Evolutionary conservation across 2,888 invertebrate species (phyloP).

Genomic region (Prosapia bicincta): DNA sequence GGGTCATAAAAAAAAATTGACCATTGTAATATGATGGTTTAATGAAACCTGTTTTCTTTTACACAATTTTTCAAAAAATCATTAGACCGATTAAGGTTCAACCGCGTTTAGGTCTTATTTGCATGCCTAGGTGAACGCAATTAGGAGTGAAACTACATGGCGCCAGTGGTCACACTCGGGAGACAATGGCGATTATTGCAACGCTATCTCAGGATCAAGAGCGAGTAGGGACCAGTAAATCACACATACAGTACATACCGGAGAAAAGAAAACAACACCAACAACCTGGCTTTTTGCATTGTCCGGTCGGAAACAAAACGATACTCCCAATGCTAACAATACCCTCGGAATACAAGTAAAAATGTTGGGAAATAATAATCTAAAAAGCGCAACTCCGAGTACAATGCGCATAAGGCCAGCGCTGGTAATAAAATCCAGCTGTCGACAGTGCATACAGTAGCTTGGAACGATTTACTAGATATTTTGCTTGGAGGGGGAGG

Average conservation of each 20-base stretch:
- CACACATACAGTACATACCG: neutral
- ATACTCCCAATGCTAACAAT: slow-evolving; percentile 23
- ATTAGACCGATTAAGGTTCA: neutral
- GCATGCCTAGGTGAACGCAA: neutral
- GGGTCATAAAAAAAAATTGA: too few species aligned
- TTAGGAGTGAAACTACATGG: neutral
- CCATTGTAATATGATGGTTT: neutral
- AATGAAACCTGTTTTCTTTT: neutral
- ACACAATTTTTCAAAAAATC: neutral
- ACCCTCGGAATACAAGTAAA: neutral
- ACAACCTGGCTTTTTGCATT: neutral
- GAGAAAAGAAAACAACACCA: neutral
- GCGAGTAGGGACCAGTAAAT: neutral
- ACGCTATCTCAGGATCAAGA: neutral
- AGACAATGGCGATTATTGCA: neutral
- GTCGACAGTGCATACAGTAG: neutral
- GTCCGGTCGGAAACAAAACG: slow-evolving; percentile 12
- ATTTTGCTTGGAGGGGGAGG: neutral
- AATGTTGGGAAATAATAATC: neutral
- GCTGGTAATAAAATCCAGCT: neutral
- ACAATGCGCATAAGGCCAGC: neutral
- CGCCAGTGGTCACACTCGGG: neutral
- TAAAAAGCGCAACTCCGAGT: neutral
- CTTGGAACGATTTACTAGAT: neutral
- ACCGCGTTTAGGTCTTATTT: neutral